Evolutionary conservation across 2,888 invertebrate genomes (phyloP).

Genomic region (Prosapia bicincta): DNA sequence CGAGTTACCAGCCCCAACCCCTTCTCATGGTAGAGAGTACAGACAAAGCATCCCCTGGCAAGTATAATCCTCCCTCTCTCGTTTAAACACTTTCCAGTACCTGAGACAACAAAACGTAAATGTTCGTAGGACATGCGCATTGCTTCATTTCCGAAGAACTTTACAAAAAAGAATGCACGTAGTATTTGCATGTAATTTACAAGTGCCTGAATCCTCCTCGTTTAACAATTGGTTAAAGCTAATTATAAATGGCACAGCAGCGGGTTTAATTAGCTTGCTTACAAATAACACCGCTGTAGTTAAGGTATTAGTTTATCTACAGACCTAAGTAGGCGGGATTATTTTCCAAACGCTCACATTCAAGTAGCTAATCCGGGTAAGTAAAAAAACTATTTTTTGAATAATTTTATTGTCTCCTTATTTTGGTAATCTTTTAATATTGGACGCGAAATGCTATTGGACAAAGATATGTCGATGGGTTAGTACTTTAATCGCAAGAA

Average conservation of each 20-base stretch:
- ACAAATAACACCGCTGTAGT: neutral
- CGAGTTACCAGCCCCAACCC: too few relatives aligned
- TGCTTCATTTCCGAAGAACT: too few relatives aligned
- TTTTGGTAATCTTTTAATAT: neutral
- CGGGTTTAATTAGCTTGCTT: neutral
- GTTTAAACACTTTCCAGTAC: too few relatives aligned
- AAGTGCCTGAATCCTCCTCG: neutral
- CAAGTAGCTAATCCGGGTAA: neutral
- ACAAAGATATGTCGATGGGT: neutral
- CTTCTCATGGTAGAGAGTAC: too few relatives aligned
- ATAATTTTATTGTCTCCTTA: neutral
- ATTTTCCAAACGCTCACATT: neutral
- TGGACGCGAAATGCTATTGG: neutral
- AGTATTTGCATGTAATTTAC: too few relatives aligned
- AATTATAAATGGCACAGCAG: neutral
- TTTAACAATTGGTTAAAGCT: neutral
- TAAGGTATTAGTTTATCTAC: neutral
- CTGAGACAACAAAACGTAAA: too few relatives aligned
- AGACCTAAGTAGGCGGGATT: neutral
- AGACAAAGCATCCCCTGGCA: too few relatives aligned
- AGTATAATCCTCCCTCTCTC: too few relatives aligned
- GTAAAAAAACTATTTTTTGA: neutral
- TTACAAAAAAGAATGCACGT: too few relatives aligned
- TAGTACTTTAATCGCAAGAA: too few relatives aligned
- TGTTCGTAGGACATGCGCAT: too few relatives aligned